These are phyloP conservation scores for Pseudobourletiella spinata DNA, from an alignment of 1,140 invertebrate species.

Conservation along the genomic window DNA sequence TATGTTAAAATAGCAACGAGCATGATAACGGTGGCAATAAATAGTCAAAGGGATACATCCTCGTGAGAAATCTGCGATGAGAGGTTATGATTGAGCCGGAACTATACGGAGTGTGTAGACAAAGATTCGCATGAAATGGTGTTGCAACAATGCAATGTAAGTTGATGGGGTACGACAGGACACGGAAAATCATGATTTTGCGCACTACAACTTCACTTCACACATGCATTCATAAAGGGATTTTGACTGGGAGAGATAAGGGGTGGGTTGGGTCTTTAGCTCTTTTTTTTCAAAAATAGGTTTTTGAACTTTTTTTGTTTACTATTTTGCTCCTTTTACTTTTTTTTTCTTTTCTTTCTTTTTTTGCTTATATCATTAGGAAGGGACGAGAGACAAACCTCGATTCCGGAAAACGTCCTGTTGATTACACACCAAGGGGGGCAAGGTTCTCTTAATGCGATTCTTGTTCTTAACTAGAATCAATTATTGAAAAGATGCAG, in stretches of 20 bases:
- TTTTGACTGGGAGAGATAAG: background rate
- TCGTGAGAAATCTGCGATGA: background rate
- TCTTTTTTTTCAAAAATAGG: too few species aligned
- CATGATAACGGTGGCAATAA: too few species aligned
- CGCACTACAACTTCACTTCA: too few species aligned
- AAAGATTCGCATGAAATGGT: too few species aligned
- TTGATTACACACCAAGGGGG: conserved; percentile 31
- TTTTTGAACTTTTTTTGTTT: too few species aligned
- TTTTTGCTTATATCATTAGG: background rate
- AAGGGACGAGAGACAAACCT: conserved; percentile 21
- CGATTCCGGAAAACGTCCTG: conserved; percentile 22
- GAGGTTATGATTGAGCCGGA: conserved; percentile 3
- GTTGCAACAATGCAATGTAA: background rate
- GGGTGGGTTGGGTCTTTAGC: too few species aligned
- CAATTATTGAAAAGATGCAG: conserved; percentile 26
- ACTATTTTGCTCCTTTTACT: too few species aligned
- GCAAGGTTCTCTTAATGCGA: conserved; percentile 32
- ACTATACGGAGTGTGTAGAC: background rate
- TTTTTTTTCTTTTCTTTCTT: too few species aligned
- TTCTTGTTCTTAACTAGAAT: conserved; percentile 26
- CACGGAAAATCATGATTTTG: background rate
- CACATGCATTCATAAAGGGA: background rate
- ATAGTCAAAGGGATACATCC: too few species aligned
- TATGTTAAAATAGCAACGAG: too few species aligned
- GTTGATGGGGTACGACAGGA: background rate